These are phyloP conservation scores for Zosterops lateralis DNA, from an alignment of 2,113 vertebrate species.

Conservation along the genomic window DNA sequence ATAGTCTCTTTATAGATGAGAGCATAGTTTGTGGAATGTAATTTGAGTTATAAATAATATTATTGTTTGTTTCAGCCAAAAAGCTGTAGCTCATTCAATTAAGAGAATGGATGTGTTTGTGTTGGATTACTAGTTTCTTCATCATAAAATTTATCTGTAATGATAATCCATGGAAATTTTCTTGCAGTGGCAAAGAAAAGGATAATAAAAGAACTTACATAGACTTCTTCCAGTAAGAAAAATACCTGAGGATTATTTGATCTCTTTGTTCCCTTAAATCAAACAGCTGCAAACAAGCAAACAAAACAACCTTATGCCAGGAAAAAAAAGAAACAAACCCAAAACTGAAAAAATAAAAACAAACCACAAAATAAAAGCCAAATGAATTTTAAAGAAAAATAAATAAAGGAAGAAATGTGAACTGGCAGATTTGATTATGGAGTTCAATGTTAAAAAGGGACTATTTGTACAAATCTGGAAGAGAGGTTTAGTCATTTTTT, in stretches of 20 bases:
- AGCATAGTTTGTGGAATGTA: conserved; percentile 6
- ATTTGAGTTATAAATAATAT: conserved; percentile 50
- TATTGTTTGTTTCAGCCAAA: conserved; percentile 36
- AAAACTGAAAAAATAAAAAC: background rate
- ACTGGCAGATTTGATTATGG: background rate
- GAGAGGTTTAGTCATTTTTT: background rate
- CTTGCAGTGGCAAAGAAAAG: background rate
- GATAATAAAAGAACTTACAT: background rate
- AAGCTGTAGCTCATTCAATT: conserved; percentile 14
- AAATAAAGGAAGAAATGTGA: background rate
- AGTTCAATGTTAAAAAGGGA: background rate
- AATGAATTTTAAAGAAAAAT: background rate
- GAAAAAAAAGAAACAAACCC: too few species aligned
- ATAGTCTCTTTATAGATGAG: conserved; percentile 20
- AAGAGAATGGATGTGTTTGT: background rate
- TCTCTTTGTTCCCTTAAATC: background rate
- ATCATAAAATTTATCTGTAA: background rate
- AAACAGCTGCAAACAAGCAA: background rate
- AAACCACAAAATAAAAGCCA: background rate
- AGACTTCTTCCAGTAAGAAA: background rate
- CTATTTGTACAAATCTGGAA: background rate
- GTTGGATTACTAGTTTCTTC: background rate
- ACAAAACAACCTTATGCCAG: background rate
- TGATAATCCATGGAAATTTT: background rate
- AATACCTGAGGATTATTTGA: background rate